Percentiles rank a stretch among this genome's conserved stretches.
These are phyloP conservation scores for Oryzias dopingdopingensis DNA, from an alignment of 2,797 vertebrate species.

Conservation along the genomic window DNA sequence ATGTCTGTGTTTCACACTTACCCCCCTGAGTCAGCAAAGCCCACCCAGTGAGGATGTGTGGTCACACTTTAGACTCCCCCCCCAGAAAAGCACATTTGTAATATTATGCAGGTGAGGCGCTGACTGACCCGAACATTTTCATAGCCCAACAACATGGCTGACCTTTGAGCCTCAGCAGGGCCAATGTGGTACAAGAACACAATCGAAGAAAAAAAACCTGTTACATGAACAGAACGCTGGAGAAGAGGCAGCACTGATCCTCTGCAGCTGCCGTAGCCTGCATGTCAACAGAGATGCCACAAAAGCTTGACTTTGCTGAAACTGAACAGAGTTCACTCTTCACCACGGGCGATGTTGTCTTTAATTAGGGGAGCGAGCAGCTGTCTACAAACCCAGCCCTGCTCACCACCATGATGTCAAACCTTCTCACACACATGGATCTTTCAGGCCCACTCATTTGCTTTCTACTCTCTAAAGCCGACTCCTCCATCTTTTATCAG, in stretches of 20 bases:
- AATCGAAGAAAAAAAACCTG: conserved; percentile 1
- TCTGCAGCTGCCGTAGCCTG: conserved; percentile 31
- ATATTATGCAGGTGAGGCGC: conserved; percentile 62
- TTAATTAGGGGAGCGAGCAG: conserved; percentile 76
- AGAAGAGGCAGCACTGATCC: conserved; percentile 10
- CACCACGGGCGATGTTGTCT: conserved; percentile 70
- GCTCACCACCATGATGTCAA: conserved; percentile 33
- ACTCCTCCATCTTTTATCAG: conserved; percentile 30
- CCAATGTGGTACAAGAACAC: conserved; percentile 39
- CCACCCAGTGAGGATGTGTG: conserved; percentile 57
- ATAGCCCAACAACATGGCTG: conserved; percentile 69
- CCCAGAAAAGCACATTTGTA: conserved; percentile 72
- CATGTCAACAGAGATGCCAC: conserved; percentile 46
- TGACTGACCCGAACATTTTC: conserved; percentile 66
- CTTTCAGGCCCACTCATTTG: conserved; percentile 20
- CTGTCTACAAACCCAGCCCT: conserved; percentile 64
- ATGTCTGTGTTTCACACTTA: conserved; percentile 62
- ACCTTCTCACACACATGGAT: conserved; percentile 10
- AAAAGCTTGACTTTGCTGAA: conserved; percentile 51
- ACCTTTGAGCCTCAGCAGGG: conserved; percentile 71
- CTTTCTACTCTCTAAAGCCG: conserved; percentile 18
- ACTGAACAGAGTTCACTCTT: conserved; percentile 63
- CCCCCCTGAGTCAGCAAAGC: conserved; percentile 64
- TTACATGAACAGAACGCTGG: conserved; percentile 18
- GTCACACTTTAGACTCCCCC: conserved; percentile 66